phyloP scores from a whole-genome alignment of 2,797 vertebrate species.

The Esox lucius region DNA sequence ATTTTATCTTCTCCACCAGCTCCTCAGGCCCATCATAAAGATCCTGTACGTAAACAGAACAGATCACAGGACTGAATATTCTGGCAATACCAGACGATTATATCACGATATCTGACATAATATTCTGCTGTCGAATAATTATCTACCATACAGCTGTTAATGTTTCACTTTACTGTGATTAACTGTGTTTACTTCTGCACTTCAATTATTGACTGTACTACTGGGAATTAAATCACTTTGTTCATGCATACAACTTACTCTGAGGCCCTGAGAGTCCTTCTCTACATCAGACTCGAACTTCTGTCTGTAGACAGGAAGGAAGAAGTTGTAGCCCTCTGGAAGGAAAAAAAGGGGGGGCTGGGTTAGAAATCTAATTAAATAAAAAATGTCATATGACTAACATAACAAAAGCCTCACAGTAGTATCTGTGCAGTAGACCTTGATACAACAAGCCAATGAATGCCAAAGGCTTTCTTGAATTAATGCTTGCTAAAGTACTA shows the following conservation, averaged over 20 bases:
- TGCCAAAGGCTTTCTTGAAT: not conserved
- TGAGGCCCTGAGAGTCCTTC: slow-evolving; percentile 73
- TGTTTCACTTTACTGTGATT: not conserved
- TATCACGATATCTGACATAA: not conserved
- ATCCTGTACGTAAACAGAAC: slow-evolving; percentile 59
- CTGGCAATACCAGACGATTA: no score
- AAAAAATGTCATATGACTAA: slow-evolving; percentile 5
- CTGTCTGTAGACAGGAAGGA: slow-evolving; percentile 78
- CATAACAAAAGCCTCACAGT: not conserved
- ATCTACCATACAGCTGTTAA: not conserved
- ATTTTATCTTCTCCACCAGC: slow-evolving; percentile 80
- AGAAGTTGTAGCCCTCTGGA: slow-evolving; percentile 77
- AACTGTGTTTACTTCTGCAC: not conserved
- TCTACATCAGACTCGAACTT: slow-evolving; percentile 71
- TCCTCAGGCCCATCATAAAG: slow-evolving; percentile 70
- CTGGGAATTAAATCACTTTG: not conserved
- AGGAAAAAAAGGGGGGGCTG: not conserved
- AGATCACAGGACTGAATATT: not conserved
- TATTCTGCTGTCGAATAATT: not conserved
- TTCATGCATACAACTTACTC: slow-evolving; percentile 71
- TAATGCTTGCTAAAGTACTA: not conserved
- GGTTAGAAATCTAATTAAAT: not conserved
- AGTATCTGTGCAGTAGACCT: not conserved
- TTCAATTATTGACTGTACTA: not conserved
- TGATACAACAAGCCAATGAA: not conserved